phyloP scores from a whole-genome alignment of 2,113 vertebrate genomes.

The Sinocyclocheilus grahami region DNA sequence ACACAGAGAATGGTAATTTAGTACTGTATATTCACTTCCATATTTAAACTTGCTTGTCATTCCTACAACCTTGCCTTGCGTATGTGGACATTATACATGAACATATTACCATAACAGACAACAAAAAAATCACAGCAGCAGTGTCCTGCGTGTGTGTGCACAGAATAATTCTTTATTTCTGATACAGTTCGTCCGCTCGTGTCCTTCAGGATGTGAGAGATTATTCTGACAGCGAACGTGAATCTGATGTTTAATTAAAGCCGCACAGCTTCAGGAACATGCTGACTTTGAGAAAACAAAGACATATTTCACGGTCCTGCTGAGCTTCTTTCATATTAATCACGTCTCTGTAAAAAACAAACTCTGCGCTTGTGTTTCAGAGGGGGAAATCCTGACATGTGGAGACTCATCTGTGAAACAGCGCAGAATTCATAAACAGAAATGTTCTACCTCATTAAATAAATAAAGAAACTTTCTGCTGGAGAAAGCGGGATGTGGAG shows the following conservation, averaged over 20 bases:
- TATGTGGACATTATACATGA: not conserved
- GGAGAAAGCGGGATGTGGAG: not conserved
- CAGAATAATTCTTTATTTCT: not conserved
- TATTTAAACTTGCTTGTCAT: conserved; percentile 7
- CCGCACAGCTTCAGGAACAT: conserved; percentile 6
- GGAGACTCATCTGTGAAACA: conserved; percentile 7
- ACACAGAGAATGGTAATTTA: not conserved
- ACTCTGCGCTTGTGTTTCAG: not conserved
- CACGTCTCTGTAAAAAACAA: not conserved
- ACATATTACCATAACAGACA: conserved; percentile 1
- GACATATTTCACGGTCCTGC: not conserved
- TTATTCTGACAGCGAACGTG: conserved; percentile 15
- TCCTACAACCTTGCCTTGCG: not conserved
- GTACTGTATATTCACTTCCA: not conserved
- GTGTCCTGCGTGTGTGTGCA: not conserved
- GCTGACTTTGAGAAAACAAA: not conserved
- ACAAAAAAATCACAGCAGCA: not conserved
- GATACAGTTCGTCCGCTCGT: not conserved
- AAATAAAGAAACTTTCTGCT: not conserved
- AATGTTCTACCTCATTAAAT: conserved; percentile 22
- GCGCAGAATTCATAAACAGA: not conserved
- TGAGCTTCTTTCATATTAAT: conserved; percentile 7
- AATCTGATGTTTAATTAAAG: conserved; percentile 31
- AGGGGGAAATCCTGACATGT: conserved; percentile 15
- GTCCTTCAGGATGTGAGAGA: conserved; percentile 19